These are phyloP conservation scores for Dendrolimus kikuchii DNA, from an alignment of 1,140 invertebrate genomes.

Conservation along the genomic window DNA sequence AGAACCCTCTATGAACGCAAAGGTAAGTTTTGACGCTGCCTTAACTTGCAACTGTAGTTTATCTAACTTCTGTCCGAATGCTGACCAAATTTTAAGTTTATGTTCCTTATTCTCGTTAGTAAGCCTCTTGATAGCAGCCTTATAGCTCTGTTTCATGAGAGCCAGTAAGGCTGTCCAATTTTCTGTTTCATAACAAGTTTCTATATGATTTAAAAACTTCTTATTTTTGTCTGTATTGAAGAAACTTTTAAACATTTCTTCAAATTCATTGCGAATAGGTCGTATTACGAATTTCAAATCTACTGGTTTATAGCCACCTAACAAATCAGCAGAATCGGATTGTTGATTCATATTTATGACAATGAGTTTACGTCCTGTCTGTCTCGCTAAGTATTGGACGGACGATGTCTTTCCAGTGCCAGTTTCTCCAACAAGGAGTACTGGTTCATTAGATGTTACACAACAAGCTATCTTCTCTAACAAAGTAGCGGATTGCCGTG, in stretches of 20 bases:
- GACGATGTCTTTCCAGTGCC: conserved; percentile 99
- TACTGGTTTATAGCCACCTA: conserved; percentile 98
- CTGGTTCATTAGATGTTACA: conserved; percentile 88
- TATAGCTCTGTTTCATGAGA: conserved; percentile 84
- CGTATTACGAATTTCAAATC: conserved; percentile 89
- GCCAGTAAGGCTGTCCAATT: conserved; percentile 82
- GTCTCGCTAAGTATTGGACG: conserved; percentile 92
- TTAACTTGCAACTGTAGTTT: conserved; percentile 76
- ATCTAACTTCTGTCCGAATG: conserved; percentile 71
- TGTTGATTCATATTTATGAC: conserved; percentile 99
- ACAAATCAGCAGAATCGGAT: conserved; percentile 94
- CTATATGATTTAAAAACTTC: conserved; percentile 88
- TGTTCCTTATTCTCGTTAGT: conserved; percentile 43
- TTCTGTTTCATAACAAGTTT: conserved; percentile 80
- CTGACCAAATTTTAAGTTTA: conserved; percentile 59
- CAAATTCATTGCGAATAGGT: conserved; percentile 88
- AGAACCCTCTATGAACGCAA: conserved; percentile 94
- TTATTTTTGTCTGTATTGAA: conserved; percentile 88
- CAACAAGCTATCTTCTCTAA: conserved; percentile 91
- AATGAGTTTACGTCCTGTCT: conserved; percentile 86
- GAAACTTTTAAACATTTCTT: conserved; percentile 84
- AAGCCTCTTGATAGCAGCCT: conserved; percentile 77
- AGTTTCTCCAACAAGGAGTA: conserved; percentile 97
- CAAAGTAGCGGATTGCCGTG: conserved; percentile 83
- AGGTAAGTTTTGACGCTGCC: conserved; percentile 85